Percentiles rank a stretch among this genome's conserved stretches.
Evolutionary conservation across 2,113 vertebrate genomes (phyloP).

Genomic region (Takifugu flavidus): DNA sequence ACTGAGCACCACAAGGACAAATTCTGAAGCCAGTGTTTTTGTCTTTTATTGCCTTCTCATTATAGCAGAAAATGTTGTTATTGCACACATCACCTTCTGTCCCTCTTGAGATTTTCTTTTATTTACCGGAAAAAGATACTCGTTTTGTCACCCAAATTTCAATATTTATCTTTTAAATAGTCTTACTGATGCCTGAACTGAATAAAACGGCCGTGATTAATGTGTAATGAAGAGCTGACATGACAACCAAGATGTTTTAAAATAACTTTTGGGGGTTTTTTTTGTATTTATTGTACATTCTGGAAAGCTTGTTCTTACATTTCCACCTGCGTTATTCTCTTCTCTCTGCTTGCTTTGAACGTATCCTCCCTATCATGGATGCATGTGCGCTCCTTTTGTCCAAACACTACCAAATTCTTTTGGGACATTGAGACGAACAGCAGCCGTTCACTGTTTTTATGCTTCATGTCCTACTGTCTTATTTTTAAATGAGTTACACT

Average conservation of each 20-base stretch:
- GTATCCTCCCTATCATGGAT: no score
- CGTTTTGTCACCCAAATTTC: not conserved
- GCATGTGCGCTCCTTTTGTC: conserved; percentile 6
- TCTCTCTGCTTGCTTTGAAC: not conserved
- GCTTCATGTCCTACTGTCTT: conserved; percentile 4
- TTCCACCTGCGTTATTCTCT: not conserved
- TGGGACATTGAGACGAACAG: not conserved
- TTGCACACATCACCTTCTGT: conserved; percentile 28
- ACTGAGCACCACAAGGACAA: conserved; percentile 61
- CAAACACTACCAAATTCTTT: conserved; percentile 17
- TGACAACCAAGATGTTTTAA: no score
- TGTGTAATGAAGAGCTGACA: not conserved
- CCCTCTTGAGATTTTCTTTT: not conserved
- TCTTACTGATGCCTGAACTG: not conserved
- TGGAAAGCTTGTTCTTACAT: conserved; percentile 6
- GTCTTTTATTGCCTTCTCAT: conserved; percentile 1
- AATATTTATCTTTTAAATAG: not conserved
- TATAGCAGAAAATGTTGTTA: conserved; percentile 5
- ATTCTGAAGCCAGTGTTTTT: conserved; percentile 7
- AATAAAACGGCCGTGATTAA: not conserved
- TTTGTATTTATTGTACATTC: conserved; percentile 62
- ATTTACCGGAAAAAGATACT: not conserved
- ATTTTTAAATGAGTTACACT: conserved; percentile 1
- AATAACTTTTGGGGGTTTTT: no score
- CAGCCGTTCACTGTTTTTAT: not conserved